Evolutionary conservation across 35 echinoderm and acorn worm genomes (phyloP).

Genomic region (Lytechinus pictus): DNA sequence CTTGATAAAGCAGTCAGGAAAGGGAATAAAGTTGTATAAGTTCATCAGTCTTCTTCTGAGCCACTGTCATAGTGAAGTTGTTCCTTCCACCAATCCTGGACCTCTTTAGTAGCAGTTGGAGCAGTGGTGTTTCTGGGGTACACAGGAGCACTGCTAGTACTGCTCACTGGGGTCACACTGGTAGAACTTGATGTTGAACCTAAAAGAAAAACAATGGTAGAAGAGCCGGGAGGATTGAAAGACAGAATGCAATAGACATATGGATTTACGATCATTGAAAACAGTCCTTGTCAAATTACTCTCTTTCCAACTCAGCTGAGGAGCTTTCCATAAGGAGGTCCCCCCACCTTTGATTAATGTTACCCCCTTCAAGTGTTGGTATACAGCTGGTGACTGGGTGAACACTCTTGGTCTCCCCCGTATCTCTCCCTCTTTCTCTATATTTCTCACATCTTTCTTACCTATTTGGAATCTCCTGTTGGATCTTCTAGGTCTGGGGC

Average conservation of each 20-base stretch:
- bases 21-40: no score
- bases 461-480: conserved; percentile 56
- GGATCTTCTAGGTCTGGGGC: conserved; percentile 64
- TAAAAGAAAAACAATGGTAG: not conserved
- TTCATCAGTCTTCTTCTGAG: conserved; percentile 69
- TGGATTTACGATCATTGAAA: no score
- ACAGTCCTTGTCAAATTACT: no score
- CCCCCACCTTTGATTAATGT: no score
- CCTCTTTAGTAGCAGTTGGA: conserved; percentile 77
- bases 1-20: no score
- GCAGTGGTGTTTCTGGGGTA: conserved; percentile 75
- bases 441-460: not conserved
- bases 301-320: no score
- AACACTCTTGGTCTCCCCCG: not conserved
- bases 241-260: not conserved
- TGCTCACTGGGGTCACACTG: conserved; percentile 71
- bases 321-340: no score
- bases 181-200: conserved; percentile 76
- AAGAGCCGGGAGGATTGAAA: not conserved
- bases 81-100: conserved; percentile 98
- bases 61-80: conserved; percentile 94
- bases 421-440: not conserved
- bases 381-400: no score
- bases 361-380: no score
- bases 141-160: conserved; percentile 64